These are phyloP conservation scores for Saimiri boliviensis DNA, from an alignment of 2,113 vertebrate genomes.

Conservation along the genomic window DNA sequence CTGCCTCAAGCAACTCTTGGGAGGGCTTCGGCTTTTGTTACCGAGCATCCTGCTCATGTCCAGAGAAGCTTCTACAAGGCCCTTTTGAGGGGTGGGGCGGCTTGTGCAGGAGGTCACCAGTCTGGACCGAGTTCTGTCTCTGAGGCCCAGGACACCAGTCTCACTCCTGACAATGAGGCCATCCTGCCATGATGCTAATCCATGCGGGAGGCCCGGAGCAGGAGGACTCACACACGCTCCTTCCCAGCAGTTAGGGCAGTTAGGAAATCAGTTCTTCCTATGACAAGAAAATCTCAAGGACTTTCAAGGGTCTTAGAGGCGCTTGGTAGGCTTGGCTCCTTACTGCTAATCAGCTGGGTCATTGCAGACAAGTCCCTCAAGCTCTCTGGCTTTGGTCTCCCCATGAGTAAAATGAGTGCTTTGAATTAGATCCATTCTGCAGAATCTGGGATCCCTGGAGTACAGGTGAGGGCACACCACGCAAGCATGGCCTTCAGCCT, in stretches of 20 bases:
- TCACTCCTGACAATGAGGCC: not conserved
- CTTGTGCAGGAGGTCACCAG: not conserved
- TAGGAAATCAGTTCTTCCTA: not conserved
- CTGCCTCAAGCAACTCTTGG: not conserved
- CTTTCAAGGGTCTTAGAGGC: not conserved
- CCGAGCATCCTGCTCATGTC: not conserved
- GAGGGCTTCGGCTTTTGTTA: not conserved
- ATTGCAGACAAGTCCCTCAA: not conserved
- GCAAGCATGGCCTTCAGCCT: not conserved
- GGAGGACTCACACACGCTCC: not conserved
- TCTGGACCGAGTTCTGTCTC: not conserved
- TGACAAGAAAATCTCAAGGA: not conserved
- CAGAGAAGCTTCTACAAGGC: too few relatives aligned
- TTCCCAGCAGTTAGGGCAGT: not conserved
- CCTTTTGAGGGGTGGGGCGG: not conserved
- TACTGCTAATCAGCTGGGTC: not conserved
- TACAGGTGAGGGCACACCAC: not conserved
- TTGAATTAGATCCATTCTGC: not conserved
- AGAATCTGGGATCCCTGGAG: not conserved
- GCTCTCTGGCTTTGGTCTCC: not conserved
- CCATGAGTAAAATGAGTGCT: not conserved
- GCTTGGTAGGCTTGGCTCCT: not conserved
- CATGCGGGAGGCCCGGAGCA: not conserved
- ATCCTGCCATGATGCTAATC: not conserved
- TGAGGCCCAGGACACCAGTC: not conserved